These are phyloP conservation scores for Synanthedon formicaeformis DNA, from an alignment of 2,888 invertebrate genomes.

Conservation along the genomic window DNA sequence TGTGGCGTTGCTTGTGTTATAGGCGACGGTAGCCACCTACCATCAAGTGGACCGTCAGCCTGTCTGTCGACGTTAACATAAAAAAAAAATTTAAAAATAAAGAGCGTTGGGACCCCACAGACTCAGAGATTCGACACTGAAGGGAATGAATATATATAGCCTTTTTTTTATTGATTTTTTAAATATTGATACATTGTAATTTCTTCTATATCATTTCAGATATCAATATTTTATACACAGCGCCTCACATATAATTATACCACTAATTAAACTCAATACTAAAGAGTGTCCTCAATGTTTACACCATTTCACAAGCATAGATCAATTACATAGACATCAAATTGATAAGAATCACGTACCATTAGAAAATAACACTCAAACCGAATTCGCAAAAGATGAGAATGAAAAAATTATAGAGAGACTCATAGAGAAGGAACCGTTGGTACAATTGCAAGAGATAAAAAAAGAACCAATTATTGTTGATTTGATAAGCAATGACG, in stretches of 20 bases:
- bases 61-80: too few relatives aligned
- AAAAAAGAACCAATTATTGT: not conserved
- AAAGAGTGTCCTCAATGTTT: conserved; percentile 20
- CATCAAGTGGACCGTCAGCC: too few relatives aligned
- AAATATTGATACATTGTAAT: too few relatives aligned
- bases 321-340: conserved; percentile 16
- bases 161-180: too few relatives aligned
- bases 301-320: conserved; percentile 15
- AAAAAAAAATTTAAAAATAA: too few relatives aligned
- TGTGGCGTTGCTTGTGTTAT: too few relatives aligned
- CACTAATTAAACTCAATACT: conserved; percentile 16
- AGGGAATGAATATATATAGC: too few relatives aligned
- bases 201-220: conserved; percentile 13
- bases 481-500: not conserved
- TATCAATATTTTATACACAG: conserved; percentile 25
- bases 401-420: conserved; percentile 2
- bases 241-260: conserved; percentile 32
- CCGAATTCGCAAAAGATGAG: too few relatives aligned
- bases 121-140: too few relatives aligned
- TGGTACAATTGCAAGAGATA: not conserved
- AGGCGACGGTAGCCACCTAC: too few relatives aligned
- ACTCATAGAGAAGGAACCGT: not conserved
- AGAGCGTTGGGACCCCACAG: too few relatives aligned
- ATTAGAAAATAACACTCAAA: conserved; percentile 4
- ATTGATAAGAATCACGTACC: conserved; percentile 10